Evolutionary conservation across 2,888 invertebrate genomes (phyloP).

Genomic region (Ophraella communa): DNA sequence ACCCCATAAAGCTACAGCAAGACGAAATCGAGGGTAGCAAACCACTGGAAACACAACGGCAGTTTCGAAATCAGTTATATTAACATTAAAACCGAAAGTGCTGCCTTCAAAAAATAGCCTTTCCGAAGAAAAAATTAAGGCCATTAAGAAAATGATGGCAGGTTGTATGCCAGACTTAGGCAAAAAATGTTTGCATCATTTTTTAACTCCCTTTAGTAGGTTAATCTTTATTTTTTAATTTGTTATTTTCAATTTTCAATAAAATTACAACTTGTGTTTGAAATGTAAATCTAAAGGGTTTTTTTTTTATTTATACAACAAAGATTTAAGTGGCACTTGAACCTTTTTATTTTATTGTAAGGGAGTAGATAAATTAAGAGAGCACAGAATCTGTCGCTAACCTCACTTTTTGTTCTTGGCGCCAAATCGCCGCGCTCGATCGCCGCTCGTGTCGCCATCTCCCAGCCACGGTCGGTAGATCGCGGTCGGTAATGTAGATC

Average conservation of each 20-base stretch:
- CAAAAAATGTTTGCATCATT: slow-evolving; percentile 5
- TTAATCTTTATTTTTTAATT: too few relatives aligned
- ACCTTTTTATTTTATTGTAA: slow-evolving; percentile 5
- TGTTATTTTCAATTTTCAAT: too few relatives aligned
- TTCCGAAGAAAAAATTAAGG: slow-evolving; percentile 7
- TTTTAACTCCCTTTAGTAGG: not conserved
- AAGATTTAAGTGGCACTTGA: not conserved
- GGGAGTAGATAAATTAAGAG: too few relatives aligned
- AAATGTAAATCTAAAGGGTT: not conserved
- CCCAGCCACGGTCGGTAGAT: too few relatives aligned
- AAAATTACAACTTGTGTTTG: too few relatives aligned
- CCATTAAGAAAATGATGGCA: slow-evolving; percentile 18
- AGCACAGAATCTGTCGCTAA: too few relatives aligned
- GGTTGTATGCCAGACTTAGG: slow-evolving; percentile 14
- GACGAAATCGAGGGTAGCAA: slow-evolving; percentile 2
- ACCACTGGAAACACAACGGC: slow-evolving; percentile 1
- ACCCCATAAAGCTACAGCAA: slow-evolving; percentile 12
- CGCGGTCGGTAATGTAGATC: too few relatives aligned
- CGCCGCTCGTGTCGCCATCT: too few relatives aligned
- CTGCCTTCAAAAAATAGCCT: slow-evolving; percentile 11
- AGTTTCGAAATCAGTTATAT: not conserved
- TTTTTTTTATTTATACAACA: slow-evolving; percentile 3
- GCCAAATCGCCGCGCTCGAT: too few relatives aligned
- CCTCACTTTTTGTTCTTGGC: too few relatives aligned
- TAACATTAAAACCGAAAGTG: too few relatives aligned